Base-by-base conservation (phyloP, 2,888 invertebrate genomes). In the Phytoseiulus persimilis region DNA sequence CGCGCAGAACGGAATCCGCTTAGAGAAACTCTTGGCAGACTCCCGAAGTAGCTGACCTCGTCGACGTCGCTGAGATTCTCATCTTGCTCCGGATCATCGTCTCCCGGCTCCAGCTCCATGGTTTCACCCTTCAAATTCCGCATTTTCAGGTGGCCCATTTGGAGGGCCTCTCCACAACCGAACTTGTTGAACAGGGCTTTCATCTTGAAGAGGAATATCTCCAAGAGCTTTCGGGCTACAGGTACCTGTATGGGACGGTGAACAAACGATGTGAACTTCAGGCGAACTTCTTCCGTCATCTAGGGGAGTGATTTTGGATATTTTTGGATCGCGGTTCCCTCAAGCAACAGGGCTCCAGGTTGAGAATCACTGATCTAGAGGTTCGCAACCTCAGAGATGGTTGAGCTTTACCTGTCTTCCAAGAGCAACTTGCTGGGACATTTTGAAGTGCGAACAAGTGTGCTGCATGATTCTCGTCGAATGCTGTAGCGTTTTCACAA, bases 401-500 rank as follows among this genome's bases (percentile, higher is more conserved):
- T 65, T 9, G 39, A 9, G 31, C 84, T 18, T 87, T 14, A 87
- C 87, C 87, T 87, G 87, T 87, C 87, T 87, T 32, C 39, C 87
- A 1, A 87, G 87, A 87, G 87, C 87, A n/a, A 87, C 45, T 23
- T 87, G 87, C 33, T 32, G 32, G 18, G 33, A 33, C 6, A 18
- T 32, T 31, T 87, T 87, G 87, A 87, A 87, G 45, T 87, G 87
- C n/a, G 87, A 32, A 33, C 87, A 87, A 11, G 87, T 87, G 45
- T 87, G 87, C 18, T 87, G 87, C 87, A 87, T 87, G 0, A 87
- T 45, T n/a, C 87, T 87, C 11, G 87, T 87, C 1, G 87, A 87
- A 11, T 87, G 87, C 39, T 33, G 87, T 9, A 87, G 33, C 18
- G 87, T 87, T 33, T 32, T 87, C n/a, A 87, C 87, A 2, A 87